A percentile compares a stretch with the other conserved stretches of the same genome.
Conservation (phyloP, 2,113 vertebrate genomes). For the Scalopus aquaticus region DNA sequence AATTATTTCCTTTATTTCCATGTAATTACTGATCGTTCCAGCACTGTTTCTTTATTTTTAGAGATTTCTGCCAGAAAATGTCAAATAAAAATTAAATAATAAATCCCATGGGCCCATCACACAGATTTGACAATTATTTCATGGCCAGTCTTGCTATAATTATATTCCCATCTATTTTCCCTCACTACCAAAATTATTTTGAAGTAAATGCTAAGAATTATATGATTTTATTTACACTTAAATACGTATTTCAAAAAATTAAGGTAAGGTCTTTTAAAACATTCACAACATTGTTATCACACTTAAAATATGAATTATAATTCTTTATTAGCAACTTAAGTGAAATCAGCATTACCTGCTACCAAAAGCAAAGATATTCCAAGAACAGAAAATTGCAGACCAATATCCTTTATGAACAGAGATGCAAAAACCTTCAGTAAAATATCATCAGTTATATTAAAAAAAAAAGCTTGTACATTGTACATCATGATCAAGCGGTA, state of each 20-base stretch:
- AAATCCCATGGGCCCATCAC: not conserved
- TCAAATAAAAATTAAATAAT: not conserved
- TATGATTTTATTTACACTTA: not conserved
- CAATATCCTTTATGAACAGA: not conserved
- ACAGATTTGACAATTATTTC: not conserved
- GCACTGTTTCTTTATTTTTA: not conserved
- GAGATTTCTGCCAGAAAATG: not conserved
- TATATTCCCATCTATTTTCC: not conserved
- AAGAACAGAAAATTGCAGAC: not conserved
- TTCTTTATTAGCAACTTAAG: not conserved
- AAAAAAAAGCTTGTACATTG: not conserved
- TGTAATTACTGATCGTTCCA: not conserved
- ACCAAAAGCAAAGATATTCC: not conserved
- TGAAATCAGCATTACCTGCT: not conserved
- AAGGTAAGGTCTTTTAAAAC: not conserved
- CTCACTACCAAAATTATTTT: not conserved
- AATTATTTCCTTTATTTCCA: not conserved
- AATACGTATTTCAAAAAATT: not conserved
- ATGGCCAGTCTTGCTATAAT: not conserved
- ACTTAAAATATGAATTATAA: conserved; percentile 2
- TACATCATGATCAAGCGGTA: not conserved
- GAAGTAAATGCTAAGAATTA: not conserved
- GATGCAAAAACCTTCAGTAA: not conserved
- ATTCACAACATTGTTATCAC: not conserved
- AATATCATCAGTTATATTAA: not conserved